Evolutionary conservation across 2,888 invertebrate genomes (phyloP).

Genomic region (Ormyrus pomaceus): DNA sequence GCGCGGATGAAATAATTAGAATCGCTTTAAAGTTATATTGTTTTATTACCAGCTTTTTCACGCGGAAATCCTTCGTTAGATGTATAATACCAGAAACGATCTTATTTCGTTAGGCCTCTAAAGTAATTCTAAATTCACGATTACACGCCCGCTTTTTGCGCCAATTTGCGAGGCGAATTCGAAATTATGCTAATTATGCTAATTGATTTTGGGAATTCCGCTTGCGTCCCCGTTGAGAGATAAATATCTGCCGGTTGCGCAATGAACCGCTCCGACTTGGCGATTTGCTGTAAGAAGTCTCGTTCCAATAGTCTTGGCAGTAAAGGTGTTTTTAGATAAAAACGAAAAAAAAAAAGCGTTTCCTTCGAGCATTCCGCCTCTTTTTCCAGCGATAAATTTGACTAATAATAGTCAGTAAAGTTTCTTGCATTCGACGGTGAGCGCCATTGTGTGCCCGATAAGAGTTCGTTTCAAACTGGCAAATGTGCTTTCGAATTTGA

Average conservation of each 20-base stretch:
- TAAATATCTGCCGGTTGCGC: conserved; percentile 11
- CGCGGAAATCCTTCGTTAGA: too few relatives aligned
- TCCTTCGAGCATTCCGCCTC: not conserved
- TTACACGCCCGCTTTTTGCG: not conserved
- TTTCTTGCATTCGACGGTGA: too few relatives aligned
- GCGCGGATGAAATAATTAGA: too few relatives aligned
- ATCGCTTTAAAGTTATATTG: too few relatives aligned
- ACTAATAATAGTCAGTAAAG: too few relatives aligned
- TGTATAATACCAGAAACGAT: too few relatives aligned
- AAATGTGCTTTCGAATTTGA: too few relatives aligned
- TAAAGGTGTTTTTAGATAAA: too few relatives aligned
- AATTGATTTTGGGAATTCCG: conserved; percentile 30
- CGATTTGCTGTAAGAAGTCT: not conserved
- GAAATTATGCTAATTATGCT: conserved; percentile 36
- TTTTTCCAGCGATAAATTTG: too few relatives aligned
- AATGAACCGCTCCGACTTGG: not conserved
- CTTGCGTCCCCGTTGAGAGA: not conserved
- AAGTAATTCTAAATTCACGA: not conserved
- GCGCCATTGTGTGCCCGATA: too few relatives aligned
- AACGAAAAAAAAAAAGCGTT: not conserved
- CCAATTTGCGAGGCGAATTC: conserved; percentile 17
- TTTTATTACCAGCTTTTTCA: too few relatives aligned
- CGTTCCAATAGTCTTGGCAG: not conserved
- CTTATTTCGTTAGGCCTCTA: not conserved
- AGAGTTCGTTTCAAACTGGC: too few relatives aligned